Base-by-base conservation (phyloP, 1,140 invertebrate genomes). In the Eueides isabella region DNA sequence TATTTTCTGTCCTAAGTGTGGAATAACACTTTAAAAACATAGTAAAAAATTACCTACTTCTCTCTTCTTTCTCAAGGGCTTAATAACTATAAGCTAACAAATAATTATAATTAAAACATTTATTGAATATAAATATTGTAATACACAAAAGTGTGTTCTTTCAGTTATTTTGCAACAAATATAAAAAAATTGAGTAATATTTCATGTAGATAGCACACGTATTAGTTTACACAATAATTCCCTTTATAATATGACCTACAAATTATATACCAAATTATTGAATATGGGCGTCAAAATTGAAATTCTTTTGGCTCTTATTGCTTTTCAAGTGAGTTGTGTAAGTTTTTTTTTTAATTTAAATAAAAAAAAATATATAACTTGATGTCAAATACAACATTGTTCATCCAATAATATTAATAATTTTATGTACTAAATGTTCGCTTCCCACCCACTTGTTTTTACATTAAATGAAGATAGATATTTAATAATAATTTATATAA, bases 171-270 rank as follows among this genome's bases (percentile, higher is more conserved):
- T 26, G 48, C 9, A 55, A 55, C 19, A 55, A 55, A 55, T 12
- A 55, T 12, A 3, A 55, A 23, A 19, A 55, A 5, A 26, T 55
- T 55, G 48, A 23, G 48, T 4, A 55, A 55, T 11, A 11, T 26
- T 26, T 55, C 19, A 55, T 26, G 0, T 26, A 55, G 48, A 55
- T 55, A 55, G 48, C 7, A 26, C 48, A 26, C 48, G 48, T 55
- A 26, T 55, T 26, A 11, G 0, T 1, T 55, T 55, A 26, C 23
- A 19, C 19, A 55, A 55, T 26, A 55, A 55, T 55, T 23, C 23
- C 19, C 48, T 55, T 55, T 55, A 55, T 55, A 55, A 55, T n/a
- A 55, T 55, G 48, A 55, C 48, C 48, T 26, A 55, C 11, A 55
- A 55, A 55, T 19, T 23, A 12, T 55, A 12, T 55, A 26, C 23